Conservation (phyloP, 2,888 invertebrate genomes). For the Smittia sp. region DNA sequence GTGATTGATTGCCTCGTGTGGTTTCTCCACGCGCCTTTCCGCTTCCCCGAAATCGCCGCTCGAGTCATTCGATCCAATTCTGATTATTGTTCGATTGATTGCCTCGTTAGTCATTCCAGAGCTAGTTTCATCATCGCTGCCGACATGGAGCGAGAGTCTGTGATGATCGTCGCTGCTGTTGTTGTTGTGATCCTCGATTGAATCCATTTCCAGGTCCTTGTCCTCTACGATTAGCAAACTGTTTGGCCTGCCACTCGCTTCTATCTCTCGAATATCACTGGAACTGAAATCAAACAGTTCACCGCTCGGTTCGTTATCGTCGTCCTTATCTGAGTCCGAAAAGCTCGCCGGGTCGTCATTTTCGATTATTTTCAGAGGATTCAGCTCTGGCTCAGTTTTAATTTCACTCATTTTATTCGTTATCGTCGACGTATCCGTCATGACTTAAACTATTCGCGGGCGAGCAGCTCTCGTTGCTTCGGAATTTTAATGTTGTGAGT, state of each 20-base stretch:
- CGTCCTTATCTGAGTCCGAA: neutral
- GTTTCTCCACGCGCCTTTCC: neutral
- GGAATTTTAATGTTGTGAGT: no score
- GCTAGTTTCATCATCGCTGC: conserved; percentile 27
- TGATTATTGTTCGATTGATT: conserved; percentile 34
- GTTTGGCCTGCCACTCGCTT: conserved; percentile 31
- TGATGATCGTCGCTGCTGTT: conserved; percentile 5
- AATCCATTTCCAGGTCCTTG: conserved; percentile 28
- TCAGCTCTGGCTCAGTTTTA: neutral
- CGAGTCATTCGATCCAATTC: conserved; percentile 27
- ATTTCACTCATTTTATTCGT: conserved; percentile 26
- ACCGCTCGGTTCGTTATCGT: conserved; percentile 42
- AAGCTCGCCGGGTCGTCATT: conserved; percentile 6
- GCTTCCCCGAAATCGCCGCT: conserved; percentile 19
- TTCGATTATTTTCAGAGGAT: conserved; percentile 28
- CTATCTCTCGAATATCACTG: conserved; percentile 47
- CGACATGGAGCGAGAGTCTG: conserved; percentile 28
- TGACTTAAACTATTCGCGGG: no score
- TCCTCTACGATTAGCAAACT: conserved; percentile 30
- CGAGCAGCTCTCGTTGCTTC: no score
- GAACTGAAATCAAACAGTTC: conserved; percentile 49
- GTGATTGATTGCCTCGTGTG: conserved; percentile 30
- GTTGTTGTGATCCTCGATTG: conserved; percentile 10
- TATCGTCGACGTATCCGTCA: no score
- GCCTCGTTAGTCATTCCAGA: conserved; percentile 34